These are phyloP conservation scores for Bostrychus sinensis DNA, from an alignment of 2,113 vertebrate species.

Conservation along the genomic window DNA sequence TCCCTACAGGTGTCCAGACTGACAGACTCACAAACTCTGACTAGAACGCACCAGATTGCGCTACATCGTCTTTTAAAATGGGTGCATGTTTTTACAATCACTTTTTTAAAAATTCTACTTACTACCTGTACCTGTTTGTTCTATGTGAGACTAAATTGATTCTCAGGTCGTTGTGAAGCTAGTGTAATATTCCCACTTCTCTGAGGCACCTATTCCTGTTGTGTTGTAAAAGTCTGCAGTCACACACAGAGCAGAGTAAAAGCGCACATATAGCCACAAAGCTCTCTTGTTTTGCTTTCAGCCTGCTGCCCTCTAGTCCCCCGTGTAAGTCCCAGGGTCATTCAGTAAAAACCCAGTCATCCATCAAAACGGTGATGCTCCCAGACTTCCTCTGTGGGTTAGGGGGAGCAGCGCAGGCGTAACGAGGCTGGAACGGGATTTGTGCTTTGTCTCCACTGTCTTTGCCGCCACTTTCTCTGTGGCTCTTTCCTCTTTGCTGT, in stretches of 20 bases:
- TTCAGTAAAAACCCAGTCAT: slow-evolving; percentile 64
- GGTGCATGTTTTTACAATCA: no score
- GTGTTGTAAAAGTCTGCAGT: slow-evolving; percentile 38
- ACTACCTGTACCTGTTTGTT: neutral
- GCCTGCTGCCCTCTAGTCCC: slow-evolving; percentile 55
- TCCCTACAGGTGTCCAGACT: no score
- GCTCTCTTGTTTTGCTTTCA: slow-evolving; percentile 58
- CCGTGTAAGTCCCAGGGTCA: slow-evolving; percentile 55
- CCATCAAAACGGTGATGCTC: slow-evolving; percentile 66
- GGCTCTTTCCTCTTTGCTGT: slow-evolving; percentile 28
- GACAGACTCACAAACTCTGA: neutral
- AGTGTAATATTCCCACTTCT: neutral
- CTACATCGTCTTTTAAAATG: no score
- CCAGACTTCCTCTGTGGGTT: slow-evolving; percentile 40
- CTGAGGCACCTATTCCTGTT: slow-evolving; percentile 21
- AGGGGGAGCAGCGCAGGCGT: slow-evolving; percentile 25
- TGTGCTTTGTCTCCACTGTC: slow-evolving; percentile 37
- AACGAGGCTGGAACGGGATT: slow-evolving; percentile 35
- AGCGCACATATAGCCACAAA: slow-evolving; percentile 28
- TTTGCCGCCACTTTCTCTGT: slow-evolving; percentile 35
- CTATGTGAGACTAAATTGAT: neutral
- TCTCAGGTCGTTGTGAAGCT: neutral
- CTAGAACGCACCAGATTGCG: neutral
- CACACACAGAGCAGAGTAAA: slow-evolving; percentile 19
- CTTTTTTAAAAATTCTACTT: neutral